Evolutionary conservation across 2,113 vertebrate species (phyloP).

Genomic region (Zootoca vivipara): DNA sequence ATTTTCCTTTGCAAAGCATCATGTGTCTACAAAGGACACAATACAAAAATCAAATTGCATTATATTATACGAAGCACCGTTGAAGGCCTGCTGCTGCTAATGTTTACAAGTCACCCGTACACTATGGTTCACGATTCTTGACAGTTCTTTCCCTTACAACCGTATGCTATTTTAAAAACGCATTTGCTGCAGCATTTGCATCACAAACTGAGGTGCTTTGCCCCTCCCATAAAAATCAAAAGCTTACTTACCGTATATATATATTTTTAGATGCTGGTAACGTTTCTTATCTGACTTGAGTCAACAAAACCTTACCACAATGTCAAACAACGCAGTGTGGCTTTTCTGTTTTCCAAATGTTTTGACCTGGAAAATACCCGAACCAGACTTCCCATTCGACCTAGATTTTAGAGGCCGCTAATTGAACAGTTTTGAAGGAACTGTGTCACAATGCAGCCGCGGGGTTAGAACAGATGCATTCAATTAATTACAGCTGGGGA

Average conservation of each 20-base stretch:
- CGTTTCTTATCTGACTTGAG: conserved; percentile 6
- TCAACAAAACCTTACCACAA: not conserved
- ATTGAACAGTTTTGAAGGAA: conserved; percentile 92
- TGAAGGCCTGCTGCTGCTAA: conserved; percentile 1
- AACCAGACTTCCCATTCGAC: conserved; percentile 70
- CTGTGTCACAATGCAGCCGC: conserved; percentile 86
- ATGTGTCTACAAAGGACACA: conserved; percentile 10
- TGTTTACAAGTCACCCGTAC: conserved; percentile 51
- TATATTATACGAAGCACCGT: conserved; percentile 16
- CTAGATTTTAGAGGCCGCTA: conserved; percentile 89
- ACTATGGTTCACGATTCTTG: not conserved
- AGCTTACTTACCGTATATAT: conserved; percentile 25
- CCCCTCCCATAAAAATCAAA: not conserved
- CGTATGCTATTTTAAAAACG: not conserved
- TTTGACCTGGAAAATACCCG: conserved; percentile 77
- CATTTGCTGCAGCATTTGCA: conserved; percentile 36
- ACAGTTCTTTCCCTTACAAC: conserved; percentile 58
- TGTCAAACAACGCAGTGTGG: conserved; percentile 39
- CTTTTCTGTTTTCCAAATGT: conserved; percentile 56
- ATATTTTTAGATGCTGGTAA: conserved; percentile 14
- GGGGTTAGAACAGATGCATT: conserved; percentile 86
- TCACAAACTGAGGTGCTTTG: not conserved
- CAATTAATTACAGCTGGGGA: conserved; percentile 86
- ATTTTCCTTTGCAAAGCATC: conserved; percentile 19
- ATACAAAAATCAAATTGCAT: not conserved